Conservation (phyloP, 2,888 invertebrate genomes). For the Leucophenga montana region DNA sequence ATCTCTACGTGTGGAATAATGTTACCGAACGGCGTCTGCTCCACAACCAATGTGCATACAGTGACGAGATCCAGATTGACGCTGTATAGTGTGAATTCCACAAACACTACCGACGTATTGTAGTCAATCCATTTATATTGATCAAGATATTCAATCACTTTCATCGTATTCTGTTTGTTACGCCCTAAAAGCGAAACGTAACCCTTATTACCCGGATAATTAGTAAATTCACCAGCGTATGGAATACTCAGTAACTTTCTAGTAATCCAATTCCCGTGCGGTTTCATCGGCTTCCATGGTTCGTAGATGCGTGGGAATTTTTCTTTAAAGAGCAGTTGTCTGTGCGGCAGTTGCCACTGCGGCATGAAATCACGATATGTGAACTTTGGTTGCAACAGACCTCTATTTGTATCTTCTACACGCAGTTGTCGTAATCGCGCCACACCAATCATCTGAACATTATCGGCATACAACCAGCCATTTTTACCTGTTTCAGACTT, state of each 20-base stretch:
- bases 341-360: conserved; percentile 39
- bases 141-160: conserved; percentile 50
- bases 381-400: neutral
- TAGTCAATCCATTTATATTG: conserved; percentile 56
- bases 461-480: too few species aligned
- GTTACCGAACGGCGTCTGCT: conserved; percentile 55
- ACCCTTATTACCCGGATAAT: conserved; percentile 46
- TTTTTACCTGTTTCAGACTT: too few species aligned
- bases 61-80: conserved; percentile 60
- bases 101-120: conserved; percentile 53
- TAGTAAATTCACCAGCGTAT: conserved; percentile 41
- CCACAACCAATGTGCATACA: conserved; percentile 52
- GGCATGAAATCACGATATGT: conserved; percentile 50
- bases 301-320: conserved; percentile 56
- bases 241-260: conserved; percentile 30
- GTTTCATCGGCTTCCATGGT: conserved; percentile 51
- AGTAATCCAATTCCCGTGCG: conserved; percentile 6
- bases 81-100: conserved; percentile 62
- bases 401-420: conserved; percentile 34
- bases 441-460: neutral
- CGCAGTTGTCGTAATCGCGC: conserved; percentile 7
- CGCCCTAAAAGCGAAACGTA: conserved; percentile 55
- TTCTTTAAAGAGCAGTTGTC: conserved; percentile 41
- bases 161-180: conserved; percentile 49
- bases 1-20: conserved; percentile 43